These are phyloP conservation scores for Paratrypauchen microcephalus DNA, from an alignment of 2,797 vertebrate genomes.

Conservation along the genomic window DNA sequence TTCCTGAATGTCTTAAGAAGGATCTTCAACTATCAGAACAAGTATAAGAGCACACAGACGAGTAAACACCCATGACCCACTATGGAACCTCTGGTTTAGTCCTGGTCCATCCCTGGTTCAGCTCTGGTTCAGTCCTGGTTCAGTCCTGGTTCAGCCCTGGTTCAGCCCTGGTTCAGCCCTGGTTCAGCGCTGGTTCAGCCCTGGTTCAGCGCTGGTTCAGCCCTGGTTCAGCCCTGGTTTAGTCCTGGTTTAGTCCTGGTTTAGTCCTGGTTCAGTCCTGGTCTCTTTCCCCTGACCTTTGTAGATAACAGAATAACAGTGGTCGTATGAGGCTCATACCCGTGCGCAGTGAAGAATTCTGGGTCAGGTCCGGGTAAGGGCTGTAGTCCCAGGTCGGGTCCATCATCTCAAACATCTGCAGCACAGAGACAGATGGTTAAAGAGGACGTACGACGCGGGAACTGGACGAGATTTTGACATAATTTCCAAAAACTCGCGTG, in stretches of 20 bases:
- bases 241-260: background rate
- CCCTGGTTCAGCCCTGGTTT: background rate
- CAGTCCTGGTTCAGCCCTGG: background rate
- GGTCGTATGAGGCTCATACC: constrained; percentile 43
- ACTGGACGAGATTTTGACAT: no score
- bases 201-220: background rate
- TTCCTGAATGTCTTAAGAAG: no score
- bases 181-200: background rate
- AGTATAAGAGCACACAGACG: no score
- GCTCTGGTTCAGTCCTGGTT: no score
- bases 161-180: background rate
- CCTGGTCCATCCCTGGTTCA: no score
- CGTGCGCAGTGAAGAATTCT: constrained; percentile 46
- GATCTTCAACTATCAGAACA: no score
- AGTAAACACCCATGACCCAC: no score
- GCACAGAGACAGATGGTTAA: background rate
- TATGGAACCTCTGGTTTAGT: no score
- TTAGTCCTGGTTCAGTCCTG: no score
- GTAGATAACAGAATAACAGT: background rate
- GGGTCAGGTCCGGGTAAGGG: constrained; percentile 45
- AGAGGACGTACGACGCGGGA: no score
- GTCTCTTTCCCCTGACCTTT: background rate
- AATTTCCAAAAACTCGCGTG: no score
- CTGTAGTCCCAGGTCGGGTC: constrained; percentile 58
- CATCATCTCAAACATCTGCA: constrained; percentile 64